Conservation (phyloP, 2,888 invertebrate genomes). For the Lapara coniferarum region DNA sequence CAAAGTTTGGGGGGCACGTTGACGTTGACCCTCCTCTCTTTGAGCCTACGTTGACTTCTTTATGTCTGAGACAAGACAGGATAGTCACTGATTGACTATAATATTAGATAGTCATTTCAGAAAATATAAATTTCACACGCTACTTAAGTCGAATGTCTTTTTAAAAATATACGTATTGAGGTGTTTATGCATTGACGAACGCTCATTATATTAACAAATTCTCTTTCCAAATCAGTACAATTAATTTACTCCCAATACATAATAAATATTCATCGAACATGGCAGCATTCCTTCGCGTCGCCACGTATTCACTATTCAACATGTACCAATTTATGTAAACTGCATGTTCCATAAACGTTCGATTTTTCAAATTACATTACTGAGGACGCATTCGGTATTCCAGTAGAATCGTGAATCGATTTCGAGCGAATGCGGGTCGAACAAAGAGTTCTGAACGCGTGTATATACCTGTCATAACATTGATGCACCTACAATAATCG, state of each 20-base stretch:
- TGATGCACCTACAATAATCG: background rate
- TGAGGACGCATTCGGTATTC: slow-evolving; percentile 33
- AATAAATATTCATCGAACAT: slow-evolving; percentile 2
- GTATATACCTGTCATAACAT: slow-evolving; percentile 39
- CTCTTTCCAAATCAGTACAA: background rate
- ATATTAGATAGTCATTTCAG: no score
- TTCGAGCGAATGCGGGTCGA: slow-evolving; percentile 46
- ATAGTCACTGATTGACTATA: background rate
- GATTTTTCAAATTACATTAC: slow-evolving; percentile 47
- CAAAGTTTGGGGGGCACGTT: background rate
- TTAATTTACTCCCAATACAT: background rate
- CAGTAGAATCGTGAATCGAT: slow-evolving; percentile 48
- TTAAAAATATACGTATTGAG: no score
- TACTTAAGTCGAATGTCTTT: no score
- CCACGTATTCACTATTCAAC: slow-evolving; percentile 19
- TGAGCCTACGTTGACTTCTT: no score
- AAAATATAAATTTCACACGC: no score
- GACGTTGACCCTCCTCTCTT: background rate
- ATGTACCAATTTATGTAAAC: slow-evolving; percentile 24
- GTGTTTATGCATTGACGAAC: no score
- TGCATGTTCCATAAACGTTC: slow-evolving; percentile 39
- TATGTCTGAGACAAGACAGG: background rate
- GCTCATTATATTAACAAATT: no score
- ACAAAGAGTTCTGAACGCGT: slow-evolving; percentile 51
- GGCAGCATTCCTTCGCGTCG: background rate